Evolutionary conservation across 2,797 vertebrate species (phyloP), one percentile per base, ranked within the genome.

Genomic region (Fistularia tabacaria): DNA sequence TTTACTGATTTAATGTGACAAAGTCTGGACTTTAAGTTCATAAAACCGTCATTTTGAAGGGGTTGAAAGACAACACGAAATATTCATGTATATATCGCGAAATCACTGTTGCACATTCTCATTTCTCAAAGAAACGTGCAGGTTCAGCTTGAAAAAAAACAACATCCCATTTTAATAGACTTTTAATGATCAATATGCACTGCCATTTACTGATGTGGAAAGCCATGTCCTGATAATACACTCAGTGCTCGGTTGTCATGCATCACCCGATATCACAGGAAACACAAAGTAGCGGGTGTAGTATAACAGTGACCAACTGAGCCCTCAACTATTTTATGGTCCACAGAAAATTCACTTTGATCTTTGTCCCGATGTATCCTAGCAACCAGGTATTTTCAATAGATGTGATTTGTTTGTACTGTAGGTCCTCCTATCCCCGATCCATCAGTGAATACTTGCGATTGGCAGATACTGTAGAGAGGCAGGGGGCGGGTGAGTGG

Each of bases 301-400:
- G 56, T 63, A 54, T 55, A 49, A 74, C 68, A 49, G 71, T 55
- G 59, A 61, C 71, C 69, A 73, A 69, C 63, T 70, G 68, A 80
- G 61, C 71, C 70, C 74, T 66, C 7, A 82, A 83, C 82, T 81
- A 83, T 66, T 91, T 90, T 76, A 85, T 92, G 88, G 74, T 77
- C 69, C 80, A 59, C 49, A 66, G 72, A 83, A 14, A 78, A 89
- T 74, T 80, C 85, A 74, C 79, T 81, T 83, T 89, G 89, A 87
- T 71, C 91, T 92, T 92, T 92, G 91, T 88, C 82, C 79, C n/a
- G n/a, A 63, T 60, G 89, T 91, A 83, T 81, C 93, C 84, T 89
- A 86, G 93, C 91, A 92, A 94, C 92, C 85, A 84, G 84, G 83
- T 89, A 89, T 89, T 91, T 90, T 85, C 85, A 88, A 88, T 89